Conservation (phyloP, 2,113 vertebrate species). For the Stomatorhinus ivindoensis region DNA sequence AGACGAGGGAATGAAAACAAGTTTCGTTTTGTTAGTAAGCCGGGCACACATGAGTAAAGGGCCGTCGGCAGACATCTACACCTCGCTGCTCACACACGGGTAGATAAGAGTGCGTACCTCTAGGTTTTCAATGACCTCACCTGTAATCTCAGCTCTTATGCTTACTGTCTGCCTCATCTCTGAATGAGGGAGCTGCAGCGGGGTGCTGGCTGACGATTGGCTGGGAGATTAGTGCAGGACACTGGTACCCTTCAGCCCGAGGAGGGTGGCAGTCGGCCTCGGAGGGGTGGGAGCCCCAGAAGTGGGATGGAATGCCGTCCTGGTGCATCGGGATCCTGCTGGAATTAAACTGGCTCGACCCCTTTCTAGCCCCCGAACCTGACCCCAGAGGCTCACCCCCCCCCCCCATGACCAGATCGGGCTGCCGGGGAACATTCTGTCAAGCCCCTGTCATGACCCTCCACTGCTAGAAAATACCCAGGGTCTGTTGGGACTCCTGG, state of each 20-base stretch:
- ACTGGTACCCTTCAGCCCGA: neutral
- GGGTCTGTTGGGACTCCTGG: conserved; percentile 22
- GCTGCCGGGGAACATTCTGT: neutral
- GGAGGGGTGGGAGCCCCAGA: neutral
- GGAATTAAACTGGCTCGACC: neutral
- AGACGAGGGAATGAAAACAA: neutral
- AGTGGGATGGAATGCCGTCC: neutral
- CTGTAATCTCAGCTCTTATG: neutral
- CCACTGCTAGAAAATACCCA: neutral
- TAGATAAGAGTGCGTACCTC: neutral
- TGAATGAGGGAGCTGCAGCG: neutral
- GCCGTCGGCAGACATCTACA: neutral
- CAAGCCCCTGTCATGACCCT: neutral
- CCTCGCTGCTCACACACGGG: too few species aligned
- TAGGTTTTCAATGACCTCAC: neutral
- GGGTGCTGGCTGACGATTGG: neutral
- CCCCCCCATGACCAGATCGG: neutral
- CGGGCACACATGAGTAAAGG: neutral
- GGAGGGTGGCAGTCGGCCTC: neutral
- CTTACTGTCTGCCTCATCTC: neutral
- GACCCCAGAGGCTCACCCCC: neutral
- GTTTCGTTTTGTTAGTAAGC: neutral
- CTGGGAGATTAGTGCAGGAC: neutral
- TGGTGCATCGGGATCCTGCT: neutral
- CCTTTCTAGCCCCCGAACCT: neutral